Base-by-base conservation (phyloP, 2,797 vertebrate species). In the Lutjanus campechanus region DNA sequence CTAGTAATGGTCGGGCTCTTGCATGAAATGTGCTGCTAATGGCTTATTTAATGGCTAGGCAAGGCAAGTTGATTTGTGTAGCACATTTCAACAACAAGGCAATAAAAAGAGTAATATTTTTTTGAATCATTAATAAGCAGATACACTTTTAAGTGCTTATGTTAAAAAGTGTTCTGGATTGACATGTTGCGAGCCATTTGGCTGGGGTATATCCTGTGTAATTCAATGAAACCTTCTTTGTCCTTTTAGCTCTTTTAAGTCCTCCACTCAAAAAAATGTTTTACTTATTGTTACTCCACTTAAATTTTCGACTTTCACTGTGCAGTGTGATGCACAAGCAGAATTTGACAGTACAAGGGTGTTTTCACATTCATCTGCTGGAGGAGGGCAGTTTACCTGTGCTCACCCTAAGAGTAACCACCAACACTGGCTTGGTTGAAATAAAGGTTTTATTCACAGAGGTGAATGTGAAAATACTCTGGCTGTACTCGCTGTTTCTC, bases 281-380 rank as follows among this genome's bases (percentile, higher is more conserved):
- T 53, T 36, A 61, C 46, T 29, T 53, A 51, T 58, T 67, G 46
- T 44, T 64, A 41, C 15, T 44, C 53, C 67, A 47, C 41, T 60
- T 47, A 64, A 50, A 64, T 65, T 44, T 36, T 11, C 59, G 77
- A 76, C 59, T 46, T 77, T 73, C 25, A 16, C 51, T 44, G 50
- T 69, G 12, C 43, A 17, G 29, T 69, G 51, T 59, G 76, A 65
- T 44, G 41, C 16, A 44, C 44, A 16, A 20, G 62, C 43, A 41
- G 22, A 70, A 59, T 41, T 70, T 66, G 54, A 49, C 53, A 68
- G 17, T 1, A 53, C 11, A 53, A 11, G 5, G 8, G 15, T 53
- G 16, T 59, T 78, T 41, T 65, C 19, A 19, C 13, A 15, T 25
- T 62, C 8, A 63, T 13, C 44, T 46, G 44, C 29, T 36, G 46